Evolutionary conservation across 2,113 vertebrate genomes (phyloP).

Genomic region (Anolis sagrei): DNA sequence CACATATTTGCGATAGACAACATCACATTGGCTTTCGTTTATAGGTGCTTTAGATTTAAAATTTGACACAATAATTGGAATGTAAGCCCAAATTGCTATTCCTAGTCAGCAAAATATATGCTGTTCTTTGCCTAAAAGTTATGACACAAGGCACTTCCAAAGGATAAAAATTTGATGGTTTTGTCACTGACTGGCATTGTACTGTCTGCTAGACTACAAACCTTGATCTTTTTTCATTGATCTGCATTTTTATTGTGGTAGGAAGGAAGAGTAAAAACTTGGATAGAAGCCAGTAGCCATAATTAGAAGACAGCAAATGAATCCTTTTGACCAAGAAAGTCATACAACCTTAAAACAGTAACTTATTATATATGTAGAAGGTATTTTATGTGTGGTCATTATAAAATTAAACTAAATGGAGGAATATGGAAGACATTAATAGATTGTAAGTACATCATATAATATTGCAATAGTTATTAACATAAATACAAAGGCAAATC

Average conservation of each 20-base stretch:
- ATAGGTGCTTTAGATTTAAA: not conserved
- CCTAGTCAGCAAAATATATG: not conserved
- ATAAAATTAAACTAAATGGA: slow-evolving; percentile 18
- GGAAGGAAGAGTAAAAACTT: not conserved
- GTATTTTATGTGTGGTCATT: slow-evolving; percentile 5
- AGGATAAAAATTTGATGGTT: not conserved
- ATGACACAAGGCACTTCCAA: not conserved
- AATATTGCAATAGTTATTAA: not conserved
- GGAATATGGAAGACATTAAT: slow-evolving; percentile 1
- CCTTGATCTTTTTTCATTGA: slow-evolving; percentile 22
- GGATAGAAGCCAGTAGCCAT: not conserved
- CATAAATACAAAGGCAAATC: not conserved
- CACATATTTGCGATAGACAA: not conserved
- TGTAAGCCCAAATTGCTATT: not conserved
- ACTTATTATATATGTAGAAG: slow-evolving; percentile 38
- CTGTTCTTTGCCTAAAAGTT: not conserved
- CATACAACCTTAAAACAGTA: slow-evolving; percentile 28
- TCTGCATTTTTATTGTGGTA: not conserved
- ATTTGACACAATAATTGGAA: not conserved
- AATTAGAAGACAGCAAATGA: slow-evolving; percentile 15
- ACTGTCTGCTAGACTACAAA: slow-evolving; percentile 26
- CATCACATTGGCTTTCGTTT: not conserved
- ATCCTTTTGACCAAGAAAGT: slow-evolving; percentile 16
- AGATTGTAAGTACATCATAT: slow-evolving; percentile 17
- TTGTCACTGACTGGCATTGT: not conserved